Percentiles rank a stretch among this genome's conserved stretches.
Evolutionary conservation across 92 coral and sea anemone species (phyloP).

Genomic region (Montipora capitata): DNA sequence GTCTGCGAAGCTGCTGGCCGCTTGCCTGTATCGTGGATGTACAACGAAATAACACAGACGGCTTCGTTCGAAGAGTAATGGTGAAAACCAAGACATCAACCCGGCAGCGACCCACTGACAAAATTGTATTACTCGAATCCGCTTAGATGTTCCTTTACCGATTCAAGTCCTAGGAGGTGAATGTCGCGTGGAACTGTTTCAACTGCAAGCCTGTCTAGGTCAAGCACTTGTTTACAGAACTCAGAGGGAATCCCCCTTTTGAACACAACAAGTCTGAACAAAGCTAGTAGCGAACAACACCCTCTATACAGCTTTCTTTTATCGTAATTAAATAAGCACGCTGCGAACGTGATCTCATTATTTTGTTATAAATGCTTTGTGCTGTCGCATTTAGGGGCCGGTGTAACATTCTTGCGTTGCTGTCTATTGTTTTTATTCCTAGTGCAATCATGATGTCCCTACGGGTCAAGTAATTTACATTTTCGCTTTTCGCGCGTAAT

Average conservation of each 20-base stretch:
- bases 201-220: neutral
- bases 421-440: too few relatives aligned
- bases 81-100: slow-evolving; percentile 62
- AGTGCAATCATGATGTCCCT: too few relatives aligned
- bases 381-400: too few relatives aligned
- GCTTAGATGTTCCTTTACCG: neutral
- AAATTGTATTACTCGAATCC: slow-evolving; percentile 49
- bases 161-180: neutral
- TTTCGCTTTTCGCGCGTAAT: too few relatives aligned
- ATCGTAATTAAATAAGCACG: too few relatives aligned
- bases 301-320: too few relatives aligned
- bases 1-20: slow-evolving; percentile 60
- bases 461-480: too few relatives aligned
- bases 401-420: too few relatives aligned
- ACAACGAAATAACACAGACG: slow-evolving; percentile 48
- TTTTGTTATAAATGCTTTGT: too few relatives aligned
- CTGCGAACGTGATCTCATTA: too few relatives aligned
- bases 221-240: neutral
- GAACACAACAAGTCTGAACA: too few relatives aligned
- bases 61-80: slow-evolving; percentile 60
- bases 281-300: too few relatives aligned
- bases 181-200: neutral
- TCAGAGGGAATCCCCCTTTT: neutral
- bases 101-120: slow-evolving; percentile 53
- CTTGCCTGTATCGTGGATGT: slow-evolving; percentile 62